These are phyloP conservation scores for Lepidocyrtoides sp. DNA, from an alignment of 2,888 invertebrate genomes.

Conservation along the genomic window DNA sequence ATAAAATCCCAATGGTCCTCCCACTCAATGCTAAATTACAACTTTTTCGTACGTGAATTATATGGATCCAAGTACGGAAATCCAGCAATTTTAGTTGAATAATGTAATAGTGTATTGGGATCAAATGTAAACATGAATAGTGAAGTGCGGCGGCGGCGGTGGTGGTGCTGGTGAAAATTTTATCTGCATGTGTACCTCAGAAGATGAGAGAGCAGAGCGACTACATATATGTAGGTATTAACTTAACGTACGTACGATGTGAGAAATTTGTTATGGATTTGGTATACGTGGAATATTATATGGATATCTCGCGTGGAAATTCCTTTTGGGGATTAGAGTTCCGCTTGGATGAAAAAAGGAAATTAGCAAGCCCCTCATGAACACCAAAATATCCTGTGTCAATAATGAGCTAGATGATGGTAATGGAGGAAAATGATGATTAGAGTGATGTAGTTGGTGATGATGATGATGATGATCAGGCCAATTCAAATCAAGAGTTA, in stretches of 20 bases:
- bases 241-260: neutral
- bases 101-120: slow-evolving; percentile 21
- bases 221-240: neutral
- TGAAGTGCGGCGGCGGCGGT: neutral
- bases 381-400: slow-evolving; percentile 78
- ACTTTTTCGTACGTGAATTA: slow-evolving; percentile 6
- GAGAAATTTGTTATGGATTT: slow-evolving; percentile 56
- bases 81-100: slow-evolving; percentile 28
- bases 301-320: slow-evolving; percentile 72
- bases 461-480: slow-evolving; percentile 74
- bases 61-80: slow-evolving; percentile 56
- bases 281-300: slow-evolving; percentile 60
- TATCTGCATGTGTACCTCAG: slow-evolving; percentile 37
- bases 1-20: slow-evolving; percentile 51
- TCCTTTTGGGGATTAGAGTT: slow-evolving; percentile 79
- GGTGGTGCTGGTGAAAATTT: slow-evolving; percentile 32
- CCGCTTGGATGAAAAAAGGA: slow-evolving; percentile 76
- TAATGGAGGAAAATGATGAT: slow-evolving; percentile 79
- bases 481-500: slow-evolving; percentile 79
- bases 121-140: slow-evolving; percentile 22
- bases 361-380: slow-evolving; percentile 80
- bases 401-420: slow-evolving; percentile 78
- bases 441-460: slow-evolving; percentile 75
- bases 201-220: neutral
- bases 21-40: slow-evolving; percentile 32